These are phyloP conservation scores for Musca vetustissima DNA, from an alignment of 1,140 invertebrate genomes.

Conservation along the genomic window DNA sequence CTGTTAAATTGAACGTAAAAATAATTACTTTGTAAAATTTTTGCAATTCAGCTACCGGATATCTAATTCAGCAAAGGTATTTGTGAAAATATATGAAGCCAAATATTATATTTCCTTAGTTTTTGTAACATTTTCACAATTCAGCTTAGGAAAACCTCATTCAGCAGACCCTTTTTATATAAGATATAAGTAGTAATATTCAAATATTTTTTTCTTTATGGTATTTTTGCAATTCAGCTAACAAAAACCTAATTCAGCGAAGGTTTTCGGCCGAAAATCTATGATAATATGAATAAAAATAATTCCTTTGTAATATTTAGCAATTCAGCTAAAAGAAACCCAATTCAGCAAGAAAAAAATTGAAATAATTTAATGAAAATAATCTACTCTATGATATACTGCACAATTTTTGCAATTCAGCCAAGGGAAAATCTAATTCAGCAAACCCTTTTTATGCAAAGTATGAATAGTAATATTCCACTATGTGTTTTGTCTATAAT, in stretches of 20 bases:
- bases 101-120: neutral
- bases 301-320: no score
- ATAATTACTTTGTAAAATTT: no score
- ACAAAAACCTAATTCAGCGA: conserved; percentile 28
- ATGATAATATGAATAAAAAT: no score
- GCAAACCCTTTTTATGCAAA: no score
- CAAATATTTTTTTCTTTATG: no score
- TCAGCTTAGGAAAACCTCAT: no score
- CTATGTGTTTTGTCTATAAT: no score
- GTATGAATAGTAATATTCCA: no score
- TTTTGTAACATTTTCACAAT: neutral
- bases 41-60: neutral
- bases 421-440: neutral
- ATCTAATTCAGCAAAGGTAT: neutral
- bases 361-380: neutral
- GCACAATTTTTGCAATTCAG: conserved; percentile 2
- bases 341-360: neutral
- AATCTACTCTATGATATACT: neutral
- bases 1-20: no score
- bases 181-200: no score
- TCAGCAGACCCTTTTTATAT: no score
- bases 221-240: conserved; percentile 57
- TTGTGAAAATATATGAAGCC: neutral
- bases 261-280: no score
- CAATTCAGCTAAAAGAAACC: neutral